Percentiles rank a stretch among this genome's conserved stretches.
Conservation (phyloP, 2,113 vertebrate genomes). For the Nerophis lumbriciformis region DNA sequence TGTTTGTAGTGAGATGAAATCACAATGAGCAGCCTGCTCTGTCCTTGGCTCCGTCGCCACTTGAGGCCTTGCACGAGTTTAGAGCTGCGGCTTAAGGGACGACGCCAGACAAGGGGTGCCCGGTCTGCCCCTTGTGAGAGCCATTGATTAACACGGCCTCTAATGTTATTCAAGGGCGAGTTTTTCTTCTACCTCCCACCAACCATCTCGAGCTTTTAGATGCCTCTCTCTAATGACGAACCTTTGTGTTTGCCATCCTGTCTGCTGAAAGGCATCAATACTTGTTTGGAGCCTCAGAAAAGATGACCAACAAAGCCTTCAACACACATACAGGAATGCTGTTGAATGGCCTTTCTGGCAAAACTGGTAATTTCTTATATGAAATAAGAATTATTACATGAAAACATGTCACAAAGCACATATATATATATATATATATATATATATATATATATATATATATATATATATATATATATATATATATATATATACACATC, state of each 20-base stretch:
- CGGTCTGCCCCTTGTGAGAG: conserved; percentile 42
- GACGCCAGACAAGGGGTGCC: conserved; percentile 52
- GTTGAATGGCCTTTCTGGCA: neutral
- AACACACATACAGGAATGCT: neutral
- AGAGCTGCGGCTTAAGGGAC: conserved; percentile 56
- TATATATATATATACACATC: too few relatives aligned
- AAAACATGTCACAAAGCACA: too few relatives aligned
- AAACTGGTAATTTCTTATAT: neutral
- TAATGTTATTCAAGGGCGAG: conserved; percentile 43
- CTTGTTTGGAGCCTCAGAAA: conserved; percentile 19
- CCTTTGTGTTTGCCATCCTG: conserved; percentile 15
- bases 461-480: too few relatives aligned
- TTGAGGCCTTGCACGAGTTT: conserved; percentile 54
- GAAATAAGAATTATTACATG: neutral
- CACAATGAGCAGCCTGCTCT: conserved; percentile 58
- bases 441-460: too few relatives aligned
- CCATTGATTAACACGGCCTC: conserved; percentile 53
- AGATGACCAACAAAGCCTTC: conserved; percentile 1
- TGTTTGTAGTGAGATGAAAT: conserved; percentile 70
- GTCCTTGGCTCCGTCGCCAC: conserved; percentile 64
- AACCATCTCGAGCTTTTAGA: conserved; percentile 14
- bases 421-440: too few relatives aligned
- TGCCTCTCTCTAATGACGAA: conserved; percentile 3
- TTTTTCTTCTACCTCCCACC: conserved; percentile 28
- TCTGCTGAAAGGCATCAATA: conserved; percentile 37